Evolutionary conservation across 2,888 invertebrate genomes (phyloP), one percentile per base, ranked within the genome.

Genomic region (Galeruca laticollis): DNA sequence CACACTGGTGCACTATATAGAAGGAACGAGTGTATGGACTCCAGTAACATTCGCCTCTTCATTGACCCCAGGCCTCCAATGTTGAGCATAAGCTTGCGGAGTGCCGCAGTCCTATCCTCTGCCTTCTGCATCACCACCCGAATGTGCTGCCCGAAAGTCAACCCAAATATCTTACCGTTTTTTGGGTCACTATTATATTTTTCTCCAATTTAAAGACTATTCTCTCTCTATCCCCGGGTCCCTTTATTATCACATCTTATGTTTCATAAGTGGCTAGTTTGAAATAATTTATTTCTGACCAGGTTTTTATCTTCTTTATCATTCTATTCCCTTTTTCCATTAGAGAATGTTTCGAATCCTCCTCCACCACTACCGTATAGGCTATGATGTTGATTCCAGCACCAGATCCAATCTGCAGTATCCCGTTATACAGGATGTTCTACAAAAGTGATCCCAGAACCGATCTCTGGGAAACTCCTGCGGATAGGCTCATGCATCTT

Each of bases 61-160:
- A 18, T 21, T 1, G 4, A 10, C 0, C 59, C 33, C 1, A 70
- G 65, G 3, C 74, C 72, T 11, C 64, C 52, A 2, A 63, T 31
- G 43, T 68, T 74, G 3, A 76, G 71, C 74, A 79, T 77, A 11
- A 78, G 54, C 47, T 74, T 70, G 26, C 59, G 57, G 8, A 79
- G 52, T n/a, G 67, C 57, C n/a, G n/a, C n/a, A n/a, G n/a, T n/a
- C n/a, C n/a, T n/a, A n/a, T n/a, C n/a, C n/a, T n/a, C n/a, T n/a
- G 77, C 76, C 61, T 69, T 77, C 8, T 18, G 64, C 5, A 59
- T 59, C 15, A 71, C 63, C 11, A 26, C 63, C 21, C 54, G 43
- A 18, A 77, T 59, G 49, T 79, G 76, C 9, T 56, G 51, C 15
- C 68, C 68, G 59, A 74, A 77, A 43, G 65, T 72, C 15, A 75